Evolutionary conservation across 2,797 vertebrate species (phyloP).

Genomic region (Delichon dasypus): DNA sequence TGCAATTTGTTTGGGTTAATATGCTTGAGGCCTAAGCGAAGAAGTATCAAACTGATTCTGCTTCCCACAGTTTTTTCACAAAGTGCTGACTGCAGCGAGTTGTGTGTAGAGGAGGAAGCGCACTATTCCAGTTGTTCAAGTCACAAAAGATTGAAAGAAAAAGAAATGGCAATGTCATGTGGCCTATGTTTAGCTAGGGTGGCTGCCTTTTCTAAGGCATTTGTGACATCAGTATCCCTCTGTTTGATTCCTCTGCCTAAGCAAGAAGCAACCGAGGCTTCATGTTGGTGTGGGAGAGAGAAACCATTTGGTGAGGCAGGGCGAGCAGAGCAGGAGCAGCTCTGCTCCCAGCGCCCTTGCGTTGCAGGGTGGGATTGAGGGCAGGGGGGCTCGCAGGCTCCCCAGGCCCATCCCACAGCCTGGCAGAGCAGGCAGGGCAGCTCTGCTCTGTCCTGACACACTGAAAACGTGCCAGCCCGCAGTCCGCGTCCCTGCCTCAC

Average conservation of each 20-base stretch:
- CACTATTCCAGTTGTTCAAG: background rate
- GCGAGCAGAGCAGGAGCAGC: background rate
- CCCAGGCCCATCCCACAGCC: accelerated
- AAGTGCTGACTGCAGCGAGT: background rate
- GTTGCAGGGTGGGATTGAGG: background rate
- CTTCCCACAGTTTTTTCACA: background rate
- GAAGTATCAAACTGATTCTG: background rate
- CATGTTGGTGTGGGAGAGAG: background rate
- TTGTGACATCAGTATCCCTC: background rate
- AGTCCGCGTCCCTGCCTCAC: background rate
- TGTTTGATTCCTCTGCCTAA: background rate
- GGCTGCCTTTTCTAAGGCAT: background rate
- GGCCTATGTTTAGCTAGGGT: background rate
- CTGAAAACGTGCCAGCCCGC: accelerated
- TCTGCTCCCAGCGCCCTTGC: accelerated
- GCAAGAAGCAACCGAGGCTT: background rate
- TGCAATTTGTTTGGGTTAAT: background rate
- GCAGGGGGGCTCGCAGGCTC: accelerated
- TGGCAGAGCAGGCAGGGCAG: accelerated
- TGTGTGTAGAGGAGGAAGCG: background rate
- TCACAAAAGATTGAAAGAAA: background rate
- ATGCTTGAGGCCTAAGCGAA: background rate
- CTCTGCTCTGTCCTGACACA: background rate
- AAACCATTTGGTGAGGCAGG: background rate
- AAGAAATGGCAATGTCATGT: background rate